Percentiles rank a stretch among this genome's conserved stretches.
These are phyloP conservation scores for Omphaloscelis lunosa DNA, from an alignment of 2,888 invertebrate species.

Conservation along the genomic window DNA sequence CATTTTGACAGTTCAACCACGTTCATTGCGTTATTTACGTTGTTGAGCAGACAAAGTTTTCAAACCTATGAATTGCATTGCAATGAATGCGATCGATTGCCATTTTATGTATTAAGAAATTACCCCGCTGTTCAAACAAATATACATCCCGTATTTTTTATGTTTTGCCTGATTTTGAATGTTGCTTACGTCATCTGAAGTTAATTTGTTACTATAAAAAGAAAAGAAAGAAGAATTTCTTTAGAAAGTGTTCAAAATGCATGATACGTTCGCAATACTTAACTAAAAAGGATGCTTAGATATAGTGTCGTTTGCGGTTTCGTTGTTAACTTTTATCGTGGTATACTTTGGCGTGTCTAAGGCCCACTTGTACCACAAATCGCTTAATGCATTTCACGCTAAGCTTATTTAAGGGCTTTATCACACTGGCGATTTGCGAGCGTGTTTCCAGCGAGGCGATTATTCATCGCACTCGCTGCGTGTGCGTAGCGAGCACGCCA, in stretches of 20 bases:
- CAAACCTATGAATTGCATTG: background rate
- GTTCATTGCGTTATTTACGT: background rate
- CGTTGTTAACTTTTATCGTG: background rate
- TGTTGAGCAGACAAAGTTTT: background rate
- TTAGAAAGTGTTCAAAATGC: background rate
- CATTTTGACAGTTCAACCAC: background rate
- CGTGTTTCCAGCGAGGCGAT: too few relatives aligned
- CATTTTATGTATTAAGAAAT: background rate
- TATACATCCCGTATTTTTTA: background rate
- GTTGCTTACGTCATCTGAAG: conserved; percentile 37
- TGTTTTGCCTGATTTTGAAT: conserved; percentile 20
- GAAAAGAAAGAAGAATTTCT: background rate
- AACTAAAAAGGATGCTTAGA: background rate
- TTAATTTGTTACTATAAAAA: background rate
- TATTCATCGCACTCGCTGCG: too few relatives aligned
- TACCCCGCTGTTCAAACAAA: background rate
- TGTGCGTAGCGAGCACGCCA: too few relatives aligned
- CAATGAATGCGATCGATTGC: background rate
- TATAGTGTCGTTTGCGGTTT: background rate
- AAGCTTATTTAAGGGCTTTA: background rate
- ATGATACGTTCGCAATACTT: background rate
- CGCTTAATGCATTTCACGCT: background rate
- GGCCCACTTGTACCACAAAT: background rate
- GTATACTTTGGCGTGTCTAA: background rate
- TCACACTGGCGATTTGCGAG: too few relatives aligned